Evolutionary conservation across 2,888 invertebrate species (phyloP).

Genomic region (Polymixis flavicincta): DNA sequence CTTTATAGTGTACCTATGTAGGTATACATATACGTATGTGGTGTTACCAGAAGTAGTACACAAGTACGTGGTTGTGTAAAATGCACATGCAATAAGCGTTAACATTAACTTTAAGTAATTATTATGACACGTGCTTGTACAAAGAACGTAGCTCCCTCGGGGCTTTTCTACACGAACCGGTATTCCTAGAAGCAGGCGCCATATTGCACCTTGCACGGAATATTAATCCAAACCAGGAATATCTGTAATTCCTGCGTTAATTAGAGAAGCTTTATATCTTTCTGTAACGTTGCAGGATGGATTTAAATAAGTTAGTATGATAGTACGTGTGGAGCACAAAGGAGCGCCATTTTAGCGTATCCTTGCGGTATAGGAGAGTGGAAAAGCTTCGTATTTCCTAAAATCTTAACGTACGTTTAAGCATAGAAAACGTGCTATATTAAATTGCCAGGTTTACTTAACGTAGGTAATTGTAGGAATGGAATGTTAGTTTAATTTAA

Average conservation of each 20-base stretch:
- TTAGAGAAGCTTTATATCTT: conserved; percentile 18
- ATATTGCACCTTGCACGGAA: conserved; percentile 26
- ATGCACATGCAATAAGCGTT: conserved; percentile 10
- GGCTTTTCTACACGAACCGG: background rate
- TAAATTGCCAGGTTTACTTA: background rate
- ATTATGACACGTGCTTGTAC: conserved; percentile 31
- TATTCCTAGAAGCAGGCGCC: conserved; percentile 12
- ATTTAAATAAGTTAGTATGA: conserved; percentile 37
- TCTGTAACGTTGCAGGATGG: conserved; percentile 15
- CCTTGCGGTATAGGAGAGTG: background rate
- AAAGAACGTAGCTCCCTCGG: background rate
- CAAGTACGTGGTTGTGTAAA: background rate
- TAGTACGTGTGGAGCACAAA: conserved; percentile 37
- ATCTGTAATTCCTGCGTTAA: conserved; percentile 28
- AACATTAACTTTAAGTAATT: conserved; percentile 26
- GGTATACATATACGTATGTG: too few relatives aligned
- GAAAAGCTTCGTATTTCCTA: conserved; percentile 28
- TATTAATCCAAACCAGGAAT: conserved; percentile 33
- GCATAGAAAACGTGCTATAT: background rate
- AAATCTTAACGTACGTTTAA: conserved; percentile 5
- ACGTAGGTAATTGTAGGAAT: background rate
- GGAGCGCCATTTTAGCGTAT: conserved; percentile 11
- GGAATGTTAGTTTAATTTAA: background rate
- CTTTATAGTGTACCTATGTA: too few relatives aligned
- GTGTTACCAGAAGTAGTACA: too few relatives aligned